Base-by-base conservation (phyloP, 2,797 vertebrate species). In the Xyrichtys novacula region DNA sequence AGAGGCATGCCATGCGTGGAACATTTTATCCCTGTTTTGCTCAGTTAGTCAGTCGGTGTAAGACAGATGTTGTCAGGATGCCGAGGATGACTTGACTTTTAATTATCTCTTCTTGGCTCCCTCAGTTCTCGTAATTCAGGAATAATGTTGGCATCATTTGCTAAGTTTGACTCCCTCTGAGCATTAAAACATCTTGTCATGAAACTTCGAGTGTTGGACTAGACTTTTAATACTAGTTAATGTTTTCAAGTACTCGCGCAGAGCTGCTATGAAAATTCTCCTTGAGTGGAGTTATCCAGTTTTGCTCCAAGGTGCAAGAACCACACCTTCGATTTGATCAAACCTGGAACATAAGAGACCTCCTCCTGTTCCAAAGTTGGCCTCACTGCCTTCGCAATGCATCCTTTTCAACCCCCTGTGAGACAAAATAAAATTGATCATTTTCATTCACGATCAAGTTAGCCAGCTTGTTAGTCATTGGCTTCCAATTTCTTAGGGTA, bases 21-120 rank as follows among this genome's bases (percentile, higher is more conserved):
- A 62, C 78, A 65, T 85, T 82, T 74, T 28, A 74, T 64, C 57
- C 28, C 25, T 49, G 59, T 75, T 78, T 72, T 67, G 73, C 68
- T 65, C 46, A 75, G 69, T 79, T 61, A 77, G 61, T 74, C 74
- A 71, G 55, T 36, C 47, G 57, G 43, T 46, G 31, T 65, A 20
- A 59, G 62, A 69, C 81, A 88, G 82, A 84, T 86, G 87, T 67
- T 80, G 61, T 65, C 50, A 55, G 74, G 73, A 78, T 84, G 71
- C 39, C 42, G 68, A 63, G 63, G 53, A 72, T 72, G 63, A 36
- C 60, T 64, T 73, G 66, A 83, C 71, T 81, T 81, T 38, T 59
- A 75, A 76, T 83, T 0, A 71, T 78, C 56, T 79, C 38, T 19
- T 58, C 12, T 52, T 23, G 36, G 44, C 53, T 71, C 1, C 7